These are phyloP conservation scores for Tetanocera ferruginea DNA, from an alignment of 2,888 invertebrate species.

Conservation along the genomic window DNA sequence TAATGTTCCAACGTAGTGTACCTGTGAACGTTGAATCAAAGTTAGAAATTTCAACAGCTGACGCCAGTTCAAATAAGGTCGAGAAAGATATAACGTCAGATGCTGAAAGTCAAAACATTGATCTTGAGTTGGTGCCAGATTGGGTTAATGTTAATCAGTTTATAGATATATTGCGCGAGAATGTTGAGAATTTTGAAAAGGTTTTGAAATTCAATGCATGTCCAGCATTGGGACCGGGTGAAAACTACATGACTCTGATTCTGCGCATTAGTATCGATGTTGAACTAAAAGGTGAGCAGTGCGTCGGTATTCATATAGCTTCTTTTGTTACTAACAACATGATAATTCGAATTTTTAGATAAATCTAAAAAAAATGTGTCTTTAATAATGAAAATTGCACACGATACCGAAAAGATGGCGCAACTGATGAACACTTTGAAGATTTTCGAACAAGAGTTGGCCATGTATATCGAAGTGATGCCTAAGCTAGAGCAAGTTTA, in stretches of 20 bases:
- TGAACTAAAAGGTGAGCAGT: slow-evolving; percentile 52
- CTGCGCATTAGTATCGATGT: slow-evolving; percentile 54
- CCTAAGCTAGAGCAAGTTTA: slow-evolving; percentile 58
- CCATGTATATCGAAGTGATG: slow-evolving; percentile 53
- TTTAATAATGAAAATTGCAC: slow-evolving; percentile 61
- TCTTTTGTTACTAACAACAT: not conserved
- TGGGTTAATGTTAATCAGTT: slow-evolving; percentile 59
- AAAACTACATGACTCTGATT: slow-evolving; percentile 63
- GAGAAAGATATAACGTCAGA: not conserved
- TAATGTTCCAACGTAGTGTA: not conserved
- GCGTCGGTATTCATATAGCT: not conserved
- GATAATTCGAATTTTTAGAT: slow-evolving; percentile 45
- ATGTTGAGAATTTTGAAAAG: slow-evolving; percentile 48
- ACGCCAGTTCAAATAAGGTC: not conserved
- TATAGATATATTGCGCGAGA: slow-evolving; percentile 49
- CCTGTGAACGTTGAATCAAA: not conserved
- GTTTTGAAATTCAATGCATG: slow-evolving; percentile 52
- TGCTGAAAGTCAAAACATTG: not conserved
- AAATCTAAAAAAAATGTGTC: slow-evolving; percentile 48
- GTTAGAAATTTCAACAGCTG: not conserved
- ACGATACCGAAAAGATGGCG: slow-evolving; percentile 50
- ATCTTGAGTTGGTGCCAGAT: slow-evolving; percentile 45
- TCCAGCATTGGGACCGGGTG: slow-evolving; percentile 55
- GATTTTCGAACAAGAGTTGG: slow-evolving; percentile 56
- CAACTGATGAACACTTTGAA: slow-evolving; percentile 51